These are phyloP conservation scores for Poecilia wingei DNA, from an alignment of 2,797 vertebrate genomes.

Conservation along the genomic window DNA sequence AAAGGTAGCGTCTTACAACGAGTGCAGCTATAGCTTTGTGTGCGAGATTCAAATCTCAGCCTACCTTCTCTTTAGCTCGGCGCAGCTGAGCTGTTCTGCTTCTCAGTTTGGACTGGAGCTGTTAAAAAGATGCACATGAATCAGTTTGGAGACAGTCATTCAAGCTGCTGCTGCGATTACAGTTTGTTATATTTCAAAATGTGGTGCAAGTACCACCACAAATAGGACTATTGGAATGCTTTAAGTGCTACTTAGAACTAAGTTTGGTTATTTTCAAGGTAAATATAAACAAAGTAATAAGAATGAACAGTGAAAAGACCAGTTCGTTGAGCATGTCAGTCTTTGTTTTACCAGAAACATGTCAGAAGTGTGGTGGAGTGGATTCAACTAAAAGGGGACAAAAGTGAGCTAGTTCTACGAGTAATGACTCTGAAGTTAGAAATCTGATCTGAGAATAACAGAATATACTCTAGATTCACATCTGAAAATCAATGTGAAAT, in stretches of 20 bases:
- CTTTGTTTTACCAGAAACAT: background rate
- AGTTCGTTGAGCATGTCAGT: background rate
- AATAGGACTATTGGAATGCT: background rate
- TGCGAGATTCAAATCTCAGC: conserved; percentile 42
- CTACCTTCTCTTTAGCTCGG: conserved; percentile 67
- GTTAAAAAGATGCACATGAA: background rate
- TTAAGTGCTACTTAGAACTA: background rate
- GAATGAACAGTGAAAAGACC: background rate
- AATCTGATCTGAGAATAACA: background rate
- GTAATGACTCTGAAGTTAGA: background rate
- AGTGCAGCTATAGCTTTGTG: conserved; percentile 32
- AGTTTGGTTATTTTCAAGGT: background rate
- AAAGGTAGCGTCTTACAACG: conserved; percentile 50
- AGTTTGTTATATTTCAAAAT: background rate
- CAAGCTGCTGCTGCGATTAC: background rate
- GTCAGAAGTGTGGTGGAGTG: background rate
- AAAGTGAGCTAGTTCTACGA: background rate
- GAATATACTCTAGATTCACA: background rate
- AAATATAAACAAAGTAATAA: background rate
- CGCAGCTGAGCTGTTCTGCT: conserved; percentile 55
- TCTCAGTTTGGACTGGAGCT: conserved; percentile 72
- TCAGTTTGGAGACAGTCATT: background rate
- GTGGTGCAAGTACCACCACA: background rate
- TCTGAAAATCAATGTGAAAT: background rate
- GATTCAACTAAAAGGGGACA: background rate